Evolutionary conservation across 1,140 invertebrate species (phyloP), one percentile per base, ranked within the genome.

Genomic region (Trichoplusia ni): DNA sequence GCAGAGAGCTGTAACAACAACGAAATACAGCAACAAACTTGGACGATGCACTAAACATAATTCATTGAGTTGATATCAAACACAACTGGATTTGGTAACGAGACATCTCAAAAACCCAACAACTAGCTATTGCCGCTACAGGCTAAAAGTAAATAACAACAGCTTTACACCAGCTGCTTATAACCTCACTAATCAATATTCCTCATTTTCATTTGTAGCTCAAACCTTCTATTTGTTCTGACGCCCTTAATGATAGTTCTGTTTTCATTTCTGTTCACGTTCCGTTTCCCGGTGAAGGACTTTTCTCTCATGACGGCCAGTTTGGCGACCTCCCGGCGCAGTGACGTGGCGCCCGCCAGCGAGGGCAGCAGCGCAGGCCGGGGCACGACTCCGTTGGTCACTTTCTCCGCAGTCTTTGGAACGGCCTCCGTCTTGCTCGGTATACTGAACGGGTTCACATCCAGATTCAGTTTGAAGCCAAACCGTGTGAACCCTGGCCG

Each of bases 211-310:
- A 94, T 94, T 71, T 93, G 92, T 21, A 94, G 69, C 54, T 94
- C 93, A 66, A 94, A 94, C n/a, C 94, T 86, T 21, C 93, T 88
- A 85, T 94, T 94, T 0, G 92, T 92, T 8, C 94, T 84, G 0
- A 94, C 93, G 1, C 93, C 93, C 19, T 92, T 92, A 0, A 94
- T 89, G 1, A 91, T 64, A 2, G 83, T 87, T 51, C 92, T 81
- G 25, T 76, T 90, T 27, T 91, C 82, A 3, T 84, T 82, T 61
- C 90, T 83, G 25, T 73, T 78, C 0, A 64, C 46, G 25, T 70
- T 66, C 18, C 76, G 75, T 47, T 81, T 89, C 0, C 86, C 81
- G 0, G 76, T 69, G 11, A 81, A 79, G 0, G 80, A 81, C 31
- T 90, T 86, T 46, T 90, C 86, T 21, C 84, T 83, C 81, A 90